Evolutionary conservation across 2,797 vertebrate genomes (phyloP).

Genomic region (Varecia variegata): DNA sequence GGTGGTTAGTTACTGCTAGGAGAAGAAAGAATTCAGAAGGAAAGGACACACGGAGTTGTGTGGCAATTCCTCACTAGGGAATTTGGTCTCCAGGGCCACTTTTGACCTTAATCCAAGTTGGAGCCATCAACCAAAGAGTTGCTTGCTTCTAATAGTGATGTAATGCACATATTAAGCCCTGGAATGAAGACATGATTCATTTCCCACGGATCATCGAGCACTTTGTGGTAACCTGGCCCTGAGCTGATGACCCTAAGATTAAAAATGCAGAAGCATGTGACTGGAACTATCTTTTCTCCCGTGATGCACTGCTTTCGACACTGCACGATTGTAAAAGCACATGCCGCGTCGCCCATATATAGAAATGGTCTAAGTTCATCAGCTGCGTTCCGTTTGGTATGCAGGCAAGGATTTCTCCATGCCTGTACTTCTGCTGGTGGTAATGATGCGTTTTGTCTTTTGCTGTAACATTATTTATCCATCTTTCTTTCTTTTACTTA

Average conservation of each 20-base stretch:
- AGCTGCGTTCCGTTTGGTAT: not conserved
- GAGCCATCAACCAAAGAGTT: not conserved
- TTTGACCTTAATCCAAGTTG: constrained; percentile 52
- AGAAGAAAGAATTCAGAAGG: constrained; percentile 49
- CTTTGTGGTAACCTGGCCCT: constrained; percentile 25
- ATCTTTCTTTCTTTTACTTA: constrained; percentile 24
- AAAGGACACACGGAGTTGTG: not conserved
- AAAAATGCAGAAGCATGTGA: not conserved
- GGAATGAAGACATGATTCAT: constrained; percentile 37
- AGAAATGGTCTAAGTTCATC: constrained; percentile 3
- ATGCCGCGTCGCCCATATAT: not conserved
- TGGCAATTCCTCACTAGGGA: constrained; percentile 1
- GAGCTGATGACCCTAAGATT: constrained; percentile 16
- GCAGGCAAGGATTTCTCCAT: not conserved
- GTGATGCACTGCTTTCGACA: not conserved
- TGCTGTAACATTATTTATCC: not conserved
- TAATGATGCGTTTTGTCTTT: constrained; percentile 6
- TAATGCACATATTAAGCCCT: constrained; percentile 20
- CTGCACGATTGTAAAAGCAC: not conserved
- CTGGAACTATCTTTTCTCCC: not conserved
- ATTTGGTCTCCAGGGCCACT: constrained; percentile 32
- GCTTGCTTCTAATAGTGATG: constrained; percentile 9
- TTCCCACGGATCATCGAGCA: constrained; percentile 36
- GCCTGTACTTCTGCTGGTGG: not conserved
- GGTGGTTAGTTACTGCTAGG: constrained; percentile 17